Base-by-base conservation (phyloP, 2,113 vertebrate genomes). In the Lampris incognitus region DNA sequence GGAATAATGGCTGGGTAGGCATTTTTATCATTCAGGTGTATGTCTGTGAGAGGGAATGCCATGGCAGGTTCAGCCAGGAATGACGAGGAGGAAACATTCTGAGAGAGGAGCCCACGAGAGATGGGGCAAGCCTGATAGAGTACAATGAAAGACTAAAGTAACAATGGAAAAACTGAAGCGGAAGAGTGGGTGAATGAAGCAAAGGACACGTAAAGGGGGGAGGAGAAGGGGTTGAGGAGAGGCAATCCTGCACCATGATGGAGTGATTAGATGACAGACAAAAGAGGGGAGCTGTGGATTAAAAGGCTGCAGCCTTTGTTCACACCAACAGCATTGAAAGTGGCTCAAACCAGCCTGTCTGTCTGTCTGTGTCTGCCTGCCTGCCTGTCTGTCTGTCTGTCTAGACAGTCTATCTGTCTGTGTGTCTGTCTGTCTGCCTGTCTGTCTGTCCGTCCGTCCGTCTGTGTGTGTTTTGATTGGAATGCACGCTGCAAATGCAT, bases 251-350 rank as follows among this genome's bases (percentile, higher is more conserved):
- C 24, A 66, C 55, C 65, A 72, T 56, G 59, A 86, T 83, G 78
- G 80, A 82, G 65, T 74, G 69, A 89, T 85, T 82, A 84, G 38
- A 50, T 36, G 7, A 51, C 11, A n/a, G 79, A 72, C 69, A 84
- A 54, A 81, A 80, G 70, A 8, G 3, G 44, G 72, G 39, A 54
- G 56, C 44, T 63, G 64, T 57, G 63, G 6, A 85, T 83, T 68
- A 80, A 71, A 83, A 74, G 62, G 10, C 59, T 5, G 66, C 49
- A 61, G 70, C 49, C 13, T 62, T 62, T 62, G 59, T 62, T 44
- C 57, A 36, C 44, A 36, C 62, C 46, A 11, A 39, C n/a, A 60
- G 38, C 39, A 10, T 24, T 24, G 24, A 24, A 24, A 24, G 24
- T 24, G 24, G 24, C 24, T 24, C 24, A 24, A 24, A 24, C 24